Conservation (phyloP, 2,113 vertebrate species). For the Quiscalus mexicanus region DNA sequence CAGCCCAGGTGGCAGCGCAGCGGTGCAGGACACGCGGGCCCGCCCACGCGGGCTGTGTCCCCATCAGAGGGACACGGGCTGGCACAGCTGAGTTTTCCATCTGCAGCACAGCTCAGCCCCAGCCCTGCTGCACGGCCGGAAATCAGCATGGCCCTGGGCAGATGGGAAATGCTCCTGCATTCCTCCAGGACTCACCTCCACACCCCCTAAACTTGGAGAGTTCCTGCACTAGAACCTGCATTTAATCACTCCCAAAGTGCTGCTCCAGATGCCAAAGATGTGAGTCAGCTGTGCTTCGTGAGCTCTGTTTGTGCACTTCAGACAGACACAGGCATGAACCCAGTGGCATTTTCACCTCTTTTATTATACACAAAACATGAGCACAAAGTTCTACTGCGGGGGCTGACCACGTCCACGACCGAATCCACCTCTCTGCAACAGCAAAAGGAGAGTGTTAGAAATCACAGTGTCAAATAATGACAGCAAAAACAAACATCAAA, state of each 20-base stretch:
- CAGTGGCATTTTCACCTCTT: constrained; percentile 73
- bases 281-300: not conserved
- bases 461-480: not conserved
- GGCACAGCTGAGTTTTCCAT: not conserved
- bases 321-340: not conserved
- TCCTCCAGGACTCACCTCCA: not conserved
- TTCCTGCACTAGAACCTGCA: not conserved
- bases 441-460: constrained; percentile 49
- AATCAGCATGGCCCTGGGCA: not conserved
- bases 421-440: constrained; percentile 94
- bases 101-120: not conserved
- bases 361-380: constrained; percentile 89
- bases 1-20: not conserved
- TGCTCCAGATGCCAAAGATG: not conserved
- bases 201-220: not conserved
- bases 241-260: not conserved
- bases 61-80: accelerated
- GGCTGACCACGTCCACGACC: constrained; percentile 96
- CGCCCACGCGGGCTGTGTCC: not conserved
- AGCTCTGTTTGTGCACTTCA: not conserved
- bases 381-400: constrained; percentile 84
- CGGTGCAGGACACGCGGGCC: not conserved
- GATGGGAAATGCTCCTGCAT: accelerated
- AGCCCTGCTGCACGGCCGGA: not conserved
- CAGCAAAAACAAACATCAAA: not conserved